phyloP scores from a whole-genome alignment of 2,113 vertebrate species.

The Prolemur simus region DNA sequence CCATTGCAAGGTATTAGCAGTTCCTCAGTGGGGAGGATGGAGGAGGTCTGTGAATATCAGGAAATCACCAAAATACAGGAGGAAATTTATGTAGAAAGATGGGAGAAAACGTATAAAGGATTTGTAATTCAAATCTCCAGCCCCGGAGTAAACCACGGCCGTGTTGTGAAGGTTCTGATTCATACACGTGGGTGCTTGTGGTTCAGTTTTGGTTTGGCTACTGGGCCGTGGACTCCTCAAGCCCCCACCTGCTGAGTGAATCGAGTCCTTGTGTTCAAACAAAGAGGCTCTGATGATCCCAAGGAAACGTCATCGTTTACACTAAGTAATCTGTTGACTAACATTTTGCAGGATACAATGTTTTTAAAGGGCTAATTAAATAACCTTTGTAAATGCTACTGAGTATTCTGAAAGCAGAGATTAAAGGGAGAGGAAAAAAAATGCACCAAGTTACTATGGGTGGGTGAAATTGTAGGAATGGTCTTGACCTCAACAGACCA shows the following conservation, averaged over 20 bases:
- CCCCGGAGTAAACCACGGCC: neutral
- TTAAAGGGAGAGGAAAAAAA: neutral
- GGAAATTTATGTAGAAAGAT: neutral
- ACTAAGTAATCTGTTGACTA: neutral
- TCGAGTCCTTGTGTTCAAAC: neutral
- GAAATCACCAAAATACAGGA: neutral
- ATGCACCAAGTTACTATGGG: neutral
- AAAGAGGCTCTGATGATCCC: neutral
- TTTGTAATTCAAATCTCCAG: neutral
- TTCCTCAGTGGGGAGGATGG: neutral
- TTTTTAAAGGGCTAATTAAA: neutral
- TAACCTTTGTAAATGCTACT: neutral
- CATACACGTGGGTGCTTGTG: neutral
- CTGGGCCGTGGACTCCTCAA: neutral
- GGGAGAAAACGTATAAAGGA: neutral
- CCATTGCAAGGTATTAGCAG: neutral
- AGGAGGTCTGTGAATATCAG: neutral
- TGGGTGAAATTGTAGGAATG: neutral
- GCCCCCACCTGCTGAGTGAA: neutral
- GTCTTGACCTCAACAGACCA: neutral
- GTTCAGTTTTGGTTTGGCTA: neutral
- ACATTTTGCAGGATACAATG: neutral
- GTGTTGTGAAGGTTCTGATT: neutral
- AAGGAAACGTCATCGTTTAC: neutral
- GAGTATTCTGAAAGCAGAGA: neutral